Percentiles rank a stretch among this genome's conserved stretches.
Evolutionary conservation across 1,140 invertebrate species (phyloP).

Genomic region (Portunus trituberculatus): DNA sequence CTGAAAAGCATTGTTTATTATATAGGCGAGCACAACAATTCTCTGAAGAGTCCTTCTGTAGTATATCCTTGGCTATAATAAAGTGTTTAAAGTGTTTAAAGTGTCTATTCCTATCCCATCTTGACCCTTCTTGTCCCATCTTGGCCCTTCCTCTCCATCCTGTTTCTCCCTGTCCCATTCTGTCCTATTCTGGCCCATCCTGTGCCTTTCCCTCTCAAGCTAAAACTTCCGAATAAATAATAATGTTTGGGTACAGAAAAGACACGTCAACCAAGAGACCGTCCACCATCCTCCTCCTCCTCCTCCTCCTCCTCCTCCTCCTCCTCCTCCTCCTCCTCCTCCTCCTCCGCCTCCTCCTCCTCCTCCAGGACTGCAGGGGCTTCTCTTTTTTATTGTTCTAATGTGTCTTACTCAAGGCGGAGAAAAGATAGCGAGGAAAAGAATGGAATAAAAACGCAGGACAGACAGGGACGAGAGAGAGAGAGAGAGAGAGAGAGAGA

Average conservation of each 20-base stretch:
- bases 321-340: neutral
- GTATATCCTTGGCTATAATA: too few relatives aligned
- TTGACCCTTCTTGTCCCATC: too few relatives aligned
- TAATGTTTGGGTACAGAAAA: neutral
- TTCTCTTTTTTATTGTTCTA: constrained; percentile 15
- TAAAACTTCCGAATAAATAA: constrained; percentile 12
- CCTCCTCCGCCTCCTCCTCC: neutral
- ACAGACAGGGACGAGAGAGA: neutral
- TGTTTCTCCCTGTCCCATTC: too few relatives aligned
- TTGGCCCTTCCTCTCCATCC: neutral
- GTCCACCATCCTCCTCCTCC: neutral
- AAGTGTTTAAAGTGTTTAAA: too few relatives aligned
- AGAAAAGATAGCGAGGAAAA: neutral
- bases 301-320: neutral
- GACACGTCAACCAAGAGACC: neutral
- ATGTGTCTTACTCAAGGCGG: neutral
- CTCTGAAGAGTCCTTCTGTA: too few relatives aligned
- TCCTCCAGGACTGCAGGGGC: neutral
- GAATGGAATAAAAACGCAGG: neutral
- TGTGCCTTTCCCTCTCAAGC: neutral
- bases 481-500: neutral
- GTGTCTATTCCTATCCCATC: too few relatives aligned
- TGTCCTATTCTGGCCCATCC: too few relatives aligned
- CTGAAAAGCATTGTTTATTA: too few relatives aligned
- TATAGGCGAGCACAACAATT: too few relatives aligned